A percentile compares a stretch with the other conserved stretches of the same genome.
Evolutionary conservation across 1,140 invertebrate genomes (phyloP).

Genomic region (Gerris buenoi): DNA sequence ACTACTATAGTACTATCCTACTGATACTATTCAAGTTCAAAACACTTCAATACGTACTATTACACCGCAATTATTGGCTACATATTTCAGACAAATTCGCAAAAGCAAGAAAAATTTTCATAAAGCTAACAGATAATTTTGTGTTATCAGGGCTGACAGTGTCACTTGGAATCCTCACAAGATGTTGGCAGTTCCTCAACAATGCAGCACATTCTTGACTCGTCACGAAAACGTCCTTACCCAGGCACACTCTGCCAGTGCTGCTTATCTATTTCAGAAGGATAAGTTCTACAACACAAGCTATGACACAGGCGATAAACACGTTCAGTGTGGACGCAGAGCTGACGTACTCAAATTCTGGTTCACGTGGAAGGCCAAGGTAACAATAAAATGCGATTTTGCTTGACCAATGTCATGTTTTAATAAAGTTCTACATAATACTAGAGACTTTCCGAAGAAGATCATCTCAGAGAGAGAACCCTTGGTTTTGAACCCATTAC

Average conservation of each 20-base stretch:
- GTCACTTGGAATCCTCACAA: constrained; percentile 93
- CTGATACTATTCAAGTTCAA: too few species aligned
- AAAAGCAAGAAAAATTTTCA: too few species aligned
- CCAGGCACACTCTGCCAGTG: constrained; percentile 50
- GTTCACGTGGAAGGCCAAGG: constrained; percentile 94
- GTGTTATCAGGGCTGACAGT: constrained; percentile 73
- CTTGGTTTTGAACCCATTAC: too few species aligned
- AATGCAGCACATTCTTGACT: constrained; percentile 74
- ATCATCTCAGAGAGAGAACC: too few species aligned
- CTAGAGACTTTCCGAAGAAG: too few species aligned
- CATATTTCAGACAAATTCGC: too few species aligned
- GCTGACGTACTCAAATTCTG: constrained; percentile 92
- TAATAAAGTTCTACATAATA: too few species aligned
- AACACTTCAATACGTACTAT: too few species aligned
- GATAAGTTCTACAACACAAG: constrained; percentile 90
- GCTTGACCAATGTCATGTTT: too few species aligned
- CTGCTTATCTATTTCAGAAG: constrained; percentile 85
- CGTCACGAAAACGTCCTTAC: constrained; percentile 48
- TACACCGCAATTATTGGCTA: too few species aligned
- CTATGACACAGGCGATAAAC: constrained; percentile 86
- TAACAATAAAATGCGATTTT: constrained; percentile 20
- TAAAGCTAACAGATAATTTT: too few species aligned
- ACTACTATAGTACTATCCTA: too few species aligned
- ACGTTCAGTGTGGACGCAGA: constrained; percentile 80
- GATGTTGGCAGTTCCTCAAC: constrained; percentile 70